These are phyloP conservation scores for Siniperca knerii DNA, from an alignment of 2,113 vertebrate genomes.

Conservation along the genomic window DNA sequence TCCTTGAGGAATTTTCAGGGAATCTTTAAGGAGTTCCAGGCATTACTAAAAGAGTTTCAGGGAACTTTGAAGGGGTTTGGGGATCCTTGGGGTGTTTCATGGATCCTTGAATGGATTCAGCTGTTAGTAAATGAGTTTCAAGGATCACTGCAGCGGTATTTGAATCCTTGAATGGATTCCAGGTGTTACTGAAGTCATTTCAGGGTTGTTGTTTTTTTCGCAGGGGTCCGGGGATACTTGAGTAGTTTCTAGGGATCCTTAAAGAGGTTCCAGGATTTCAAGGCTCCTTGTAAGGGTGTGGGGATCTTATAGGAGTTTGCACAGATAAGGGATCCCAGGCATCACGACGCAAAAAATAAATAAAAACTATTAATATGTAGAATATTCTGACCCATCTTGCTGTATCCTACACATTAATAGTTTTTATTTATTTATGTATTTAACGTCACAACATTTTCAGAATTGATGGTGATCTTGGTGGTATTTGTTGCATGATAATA, in stretches of 20 bases:
- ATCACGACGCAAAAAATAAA: not conserved
- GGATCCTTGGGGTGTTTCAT: not conserved
- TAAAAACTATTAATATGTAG: too few relatives aligned
- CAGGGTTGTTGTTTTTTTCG: not conserved
- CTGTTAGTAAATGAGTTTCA: not conserved
- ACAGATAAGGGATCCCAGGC: not conserved
- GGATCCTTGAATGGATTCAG: not conserved
- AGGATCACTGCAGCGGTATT: not conserved
- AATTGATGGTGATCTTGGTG: not conserved
- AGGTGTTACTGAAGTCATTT: not conserved
- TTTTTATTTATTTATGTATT: too few relatives aligned
- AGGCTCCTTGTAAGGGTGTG: too few relatives aligned
- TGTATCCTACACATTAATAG: too few relatives aligned
- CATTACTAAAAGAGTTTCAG: not conserved
- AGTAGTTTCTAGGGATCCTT: not conserved
- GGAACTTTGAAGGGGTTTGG: not conserved
- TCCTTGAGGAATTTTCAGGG: not conserved
- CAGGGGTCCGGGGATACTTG: not conserved
- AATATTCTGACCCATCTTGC: too few relatives aligned
- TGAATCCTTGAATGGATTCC: not conserved
- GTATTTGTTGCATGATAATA: not conserved
- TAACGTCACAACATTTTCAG: not conserved
- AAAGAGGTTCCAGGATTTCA: not conserved
- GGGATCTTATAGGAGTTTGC: not conserved
- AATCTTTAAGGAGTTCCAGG: not conserved